phyloP scores from a whole-genome alignment of 2,888 invertebrate genomes.

The Caenorhabditis becei region DNA sequence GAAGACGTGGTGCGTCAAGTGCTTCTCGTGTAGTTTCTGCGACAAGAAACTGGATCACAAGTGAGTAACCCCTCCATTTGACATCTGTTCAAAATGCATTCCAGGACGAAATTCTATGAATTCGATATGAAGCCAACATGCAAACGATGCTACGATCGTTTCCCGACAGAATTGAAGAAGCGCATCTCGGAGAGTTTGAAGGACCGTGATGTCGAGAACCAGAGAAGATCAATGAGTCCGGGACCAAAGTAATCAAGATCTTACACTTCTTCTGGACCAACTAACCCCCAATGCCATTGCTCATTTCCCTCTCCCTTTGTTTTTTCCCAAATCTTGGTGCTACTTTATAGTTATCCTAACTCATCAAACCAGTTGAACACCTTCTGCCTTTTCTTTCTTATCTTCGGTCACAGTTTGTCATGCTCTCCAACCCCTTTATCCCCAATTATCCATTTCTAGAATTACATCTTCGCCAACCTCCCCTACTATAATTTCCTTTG shows the following conservation, averaged over 20 bases:
- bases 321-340: constrained; percentile 45
- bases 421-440: background rate
- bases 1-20: constrained; percentile 99
- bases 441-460: constrained; percentile 36
- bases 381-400: constrained; percentile 22
- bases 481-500: constrained; percentile 9
- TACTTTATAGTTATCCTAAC: constrained; percentile 12
- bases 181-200: constrained; percentile 85
- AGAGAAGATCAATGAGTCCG: constrained; percentile 65
- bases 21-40: constrained; percentile 97
- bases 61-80: constrained; percentile 76
- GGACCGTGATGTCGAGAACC: constrained; percentile 69
- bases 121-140: constrained; percentile 98
- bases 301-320: constrained; percentile 48
- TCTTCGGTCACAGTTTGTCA: constrained; percentile 41
- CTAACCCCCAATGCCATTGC: constrained; percentile 34
- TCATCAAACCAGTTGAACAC: constrained; percentile 3
- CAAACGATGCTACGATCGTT: constrained; percentile 97
- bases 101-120: constrained; percentile 93
- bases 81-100: constrained; percentile 43
- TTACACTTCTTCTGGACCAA: background rate
- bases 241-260: constrained; percentile 37
- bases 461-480: background rate
- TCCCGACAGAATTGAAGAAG: constrained; percentile 94
- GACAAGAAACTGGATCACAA: constrained; percentile 88